Evolutionary conservation across 2,113 vertebrate species (phyloP).

Genomic region (Rhipidura dahli): DNA sequence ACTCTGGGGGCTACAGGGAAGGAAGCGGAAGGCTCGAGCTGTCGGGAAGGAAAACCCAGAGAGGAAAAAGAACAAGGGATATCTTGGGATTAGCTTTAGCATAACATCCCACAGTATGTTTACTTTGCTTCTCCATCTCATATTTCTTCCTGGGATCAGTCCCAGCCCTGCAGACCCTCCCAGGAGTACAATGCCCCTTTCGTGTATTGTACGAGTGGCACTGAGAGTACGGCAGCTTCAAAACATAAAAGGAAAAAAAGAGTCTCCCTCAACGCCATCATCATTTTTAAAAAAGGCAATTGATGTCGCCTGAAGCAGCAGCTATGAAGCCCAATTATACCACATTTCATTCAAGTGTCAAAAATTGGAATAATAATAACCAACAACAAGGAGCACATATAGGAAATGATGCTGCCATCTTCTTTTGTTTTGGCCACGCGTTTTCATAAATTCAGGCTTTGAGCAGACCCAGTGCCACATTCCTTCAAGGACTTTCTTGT

Average conservation of each 20-base stretch:
- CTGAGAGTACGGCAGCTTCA: conserved; percentile 47
- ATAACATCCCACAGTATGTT: neutral
- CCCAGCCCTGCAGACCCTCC: conserved; percentile 33
- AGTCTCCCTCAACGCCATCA: conserved; percentile 59
- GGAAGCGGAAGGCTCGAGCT: neutral
- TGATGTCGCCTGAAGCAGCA: conserved; percentile 66
- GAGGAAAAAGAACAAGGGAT: neutral
- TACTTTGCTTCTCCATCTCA: conserved; percentile 1
- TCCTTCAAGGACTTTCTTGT: conserved; percentile 68
- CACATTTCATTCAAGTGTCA: conserved; percentile 74
- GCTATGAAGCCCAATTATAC: conserved; percentile 68
- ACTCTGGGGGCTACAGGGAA: neutral
- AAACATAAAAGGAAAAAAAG: conserved; percentile 66
- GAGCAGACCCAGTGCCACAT: conserved; percentile 48
- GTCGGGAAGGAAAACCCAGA: neutral
- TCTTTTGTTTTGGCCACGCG: conserved; percentile 59
- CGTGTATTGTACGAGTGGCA: conserved; percentile 31
- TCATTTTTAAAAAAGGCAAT: conserved; percentile 72
- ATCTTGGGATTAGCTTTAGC: conserved; percentile 18
- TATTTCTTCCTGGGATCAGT: conserved; percentile 56
- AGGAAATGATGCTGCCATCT: conserved; percentile 55
- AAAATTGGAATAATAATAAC: conserved; percentile 71
- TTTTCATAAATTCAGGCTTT: conserved; percentile 66
- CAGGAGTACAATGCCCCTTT: conserved; percentile 53
- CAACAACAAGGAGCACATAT: conserved; percentile 24